Evolutionary conservation across 2,888 invertebrate genomes (phyloP).

Genomic region (Trilocha varians): DNA sequence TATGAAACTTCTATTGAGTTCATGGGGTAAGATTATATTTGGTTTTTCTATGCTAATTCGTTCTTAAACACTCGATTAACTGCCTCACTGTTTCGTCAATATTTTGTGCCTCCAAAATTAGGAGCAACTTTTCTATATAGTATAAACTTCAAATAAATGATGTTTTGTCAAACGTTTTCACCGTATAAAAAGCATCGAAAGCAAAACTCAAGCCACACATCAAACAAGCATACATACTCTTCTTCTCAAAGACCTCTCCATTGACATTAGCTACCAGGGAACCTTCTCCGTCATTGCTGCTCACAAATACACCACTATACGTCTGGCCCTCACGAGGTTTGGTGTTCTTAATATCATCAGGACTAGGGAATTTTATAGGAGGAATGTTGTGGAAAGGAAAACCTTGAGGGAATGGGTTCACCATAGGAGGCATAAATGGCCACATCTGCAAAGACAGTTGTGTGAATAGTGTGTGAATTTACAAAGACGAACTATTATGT

Average conservation of each 20-base stretch:
- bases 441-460: background rate
- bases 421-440: background rate
- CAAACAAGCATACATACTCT: slow-evolving; percentile 9
- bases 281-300: slow-evolving; percentile 7
- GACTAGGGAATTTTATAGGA: slow-evolving; percentile 15
- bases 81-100: too few species aligned
- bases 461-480: background rate
- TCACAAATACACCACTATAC: slow-evolving; percentile 22
- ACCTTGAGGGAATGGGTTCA: background rate
- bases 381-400: too few species aligned
- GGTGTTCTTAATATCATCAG: slow-evolving; percentile 22
- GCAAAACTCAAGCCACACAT: too few species aligned
- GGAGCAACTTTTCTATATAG: too few species aligned
- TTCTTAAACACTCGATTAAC: too few species aligned
- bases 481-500: background rate
- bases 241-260: slow-evolving; percentile 7
- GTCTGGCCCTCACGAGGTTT: slow-evolving; percentile 20
- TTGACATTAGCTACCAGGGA: slow-evolving; percentile 5
- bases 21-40: too few species aligned
- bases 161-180: too few species aligned
- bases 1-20: too few species aligned
- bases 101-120: too few species aligned
- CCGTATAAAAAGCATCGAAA: background rate
- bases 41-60: too few species aligned
- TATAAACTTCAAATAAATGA: too few species aligned